A percentile compares a stretch with the other conserved stretches of the same genome.
Evolutionary conservation across 2,888 invertebrate genomes (phyloP).

Genomic region (Ophioninae sp.): DNA sequence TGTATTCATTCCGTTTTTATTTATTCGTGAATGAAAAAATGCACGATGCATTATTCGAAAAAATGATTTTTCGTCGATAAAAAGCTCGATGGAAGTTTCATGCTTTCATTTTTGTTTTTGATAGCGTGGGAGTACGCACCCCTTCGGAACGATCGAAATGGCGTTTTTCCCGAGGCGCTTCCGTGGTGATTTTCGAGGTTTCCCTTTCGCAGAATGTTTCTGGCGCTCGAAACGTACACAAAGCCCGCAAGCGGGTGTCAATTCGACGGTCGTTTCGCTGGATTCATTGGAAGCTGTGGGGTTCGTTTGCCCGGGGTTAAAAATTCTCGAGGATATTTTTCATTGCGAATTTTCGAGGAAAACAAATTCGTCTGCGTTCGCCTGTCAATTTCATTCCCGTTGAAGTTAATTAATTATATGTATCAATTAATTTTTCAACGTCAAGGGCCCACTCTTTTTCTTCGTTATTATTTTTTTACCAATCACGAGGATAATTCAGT

Average conservation of each 20-base stretch:
- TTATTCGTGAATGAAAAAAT: not conserved
- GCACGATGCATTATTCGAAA: not conserved
- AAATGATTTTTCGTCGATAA: not conserved
- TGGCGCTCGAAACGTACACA: not conserved
- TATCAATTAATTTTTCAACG: not conserved
- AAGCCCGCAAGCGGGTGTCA: not conserved
- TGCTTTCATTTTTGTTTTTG: not conserved
- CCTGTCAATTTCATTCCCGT: slow-evolving; percentile 18
- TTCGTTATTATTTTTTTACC: not conserved
- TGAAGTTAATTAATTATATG: not conserved
- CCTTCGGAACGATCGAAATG: not conserved
- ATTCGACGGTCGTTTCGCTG: slow-evolving; percentile 20
- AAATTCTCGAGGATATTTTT: slow-evolving; percentile 15
- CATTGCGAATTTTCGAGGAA: slow-evolving; percentile 33
- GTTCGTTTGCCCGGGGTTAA: not conserved
- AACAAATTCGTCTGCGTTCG: not conserved
- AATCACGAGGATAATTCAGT: not conserved
- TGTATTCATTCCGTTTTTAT: not conserved
- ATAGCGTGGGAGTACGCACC: not conserved
- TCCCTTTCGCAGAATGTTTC: slow-evolving; percentile 64
- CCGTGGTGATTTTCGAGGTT: slow-evolving; percentile 62
- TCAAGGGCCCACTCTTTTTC: not conserved
- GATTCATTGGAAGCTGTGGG: not conserved
- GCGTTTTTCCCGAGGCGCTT: not conserved
- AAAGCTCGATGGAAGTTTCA: slow-evolving; percentile 7